These are phyloP conservation scores for Chydorus sphaericus DNA, from an alignment of 2,888 invertebrate species.

Conservation along the genomic window DNA sequence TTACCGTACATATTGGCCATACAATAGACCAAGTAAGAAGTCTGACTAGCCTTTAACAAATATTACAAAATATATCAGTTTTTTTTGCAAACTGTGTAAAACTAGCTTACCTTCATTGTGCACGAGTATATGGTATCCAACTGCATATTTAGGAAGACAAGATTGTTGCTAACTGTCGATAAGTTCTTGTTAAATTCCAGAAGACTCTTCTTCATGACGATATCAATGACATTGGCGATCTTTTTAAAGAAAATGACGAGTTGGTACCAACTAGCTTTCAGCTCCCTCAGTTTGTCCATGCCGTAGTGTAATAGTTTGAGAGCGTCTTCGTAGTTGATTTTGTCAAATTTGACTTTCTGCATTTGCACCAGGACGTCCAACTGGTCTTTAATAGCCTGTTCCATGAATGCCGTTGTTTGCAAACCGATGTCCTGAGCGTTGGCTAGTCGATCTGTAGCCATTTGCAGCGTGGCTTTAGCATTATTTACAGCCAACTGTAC, in stretches of 20 bases:
- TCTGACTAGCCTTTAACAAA: constrained; percentile 8
- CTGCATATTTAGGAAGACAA: not conserved
- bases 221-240: not conserved
- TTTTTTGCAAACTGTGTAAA: no score
- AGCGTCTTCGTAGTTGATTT: constrained; percentile 1
- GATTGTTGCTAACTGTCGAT: not conserved
- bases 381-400: not conserved
- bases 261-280: constrained; percentile 5
- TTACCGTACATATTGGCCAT: constrained; percentile 5
- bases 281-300: not conserved
- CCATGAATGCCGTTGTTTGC: not conserved
- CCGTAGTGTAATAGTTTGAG: constrained; percentile 3
- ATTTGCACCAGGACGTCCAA: not conserved
- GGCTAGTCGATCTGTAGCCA: no score
- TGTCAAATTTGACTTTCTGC: not conserved
- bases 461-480: no score
- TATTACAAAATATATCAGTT: no score
- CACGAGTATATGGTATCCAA: constrained; percentile 1
- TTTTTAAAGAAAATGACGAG: constrained; percentile 8
- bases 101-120: no score
- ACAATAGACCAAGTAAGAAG: constrained; percentile 2
- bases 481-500: not conserved
- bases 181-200: not conserved
- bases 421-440: not conserved
- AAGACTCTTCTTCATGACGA: not conserved